A percentile compares a stretch with the other conserved stretches of the same genome.
Evolutionary conservation across 2,888 invertebrate genomes (phyloP).

Genomic region (Campoletis raptor): DNA sequence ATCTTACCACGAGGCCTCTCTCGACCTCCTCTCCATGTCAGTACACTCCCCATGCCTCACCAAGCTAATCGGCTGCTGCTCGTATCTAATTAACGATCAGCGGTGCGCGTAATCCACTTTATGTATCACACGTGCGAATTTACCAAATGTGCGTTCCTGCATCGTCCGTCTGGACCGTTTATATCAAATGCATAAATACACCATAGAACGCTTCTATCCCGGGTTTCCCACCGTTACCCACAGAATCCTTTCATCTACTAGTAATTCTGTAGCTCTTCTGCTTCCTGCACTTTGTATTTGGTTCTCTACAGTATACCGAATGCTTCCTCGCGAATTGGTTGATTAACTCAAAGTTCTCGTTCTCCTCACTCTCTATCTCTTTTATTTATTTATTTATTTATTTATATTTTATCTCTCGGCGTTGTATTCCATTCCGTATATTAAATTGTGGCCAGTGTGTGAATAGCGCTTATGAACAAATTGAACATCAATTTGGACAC

Average conservation of each 20-base stretch:
- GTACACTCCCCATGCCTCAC: conserved; percentile 52
- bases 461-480: conserved; percentile 33
- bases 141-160: conserved; percentile 64
- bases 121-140: conserved; percentile 71
- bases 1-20: conserved; percentile 68
- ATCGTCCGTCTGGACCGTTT: conserved; percentile 58
- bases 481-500: conserved; percentile 45
- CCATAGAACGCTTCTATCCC: conserved; percentile 42
- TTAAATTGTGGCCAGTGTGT: conserved; percentile 8
- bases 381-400: not conserved
- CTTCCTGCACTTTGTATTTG: conserved; percentile 54
- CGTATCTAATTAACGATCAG: conserved; percentile 78
- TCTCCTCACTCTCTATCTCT: not conserved
- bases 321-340: conserved; percentile 56
- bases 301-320: conserved; percentile 33
- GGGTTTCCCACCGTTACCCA: not conserved
- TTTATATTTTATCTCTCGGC: not conserved
- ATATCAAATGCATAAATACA: conserved; percentile 71
- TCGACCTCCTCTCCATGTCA: conserved; percentile 27
- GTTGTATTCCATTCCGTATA: not conserved
- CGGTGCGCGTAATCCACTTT: conserved; percentile 76
- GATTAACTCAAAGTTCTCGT: conserved; percentile 49
- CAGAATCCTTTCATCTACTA: conserved; percentile 56
- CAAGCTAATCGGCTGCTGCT: conserved; percentile 77
- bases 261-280: conserved; percentile 54